Conservation (phyloP, 2,797 vertebrate genomes). For the Brachyrhaphis roseni region DNA sequence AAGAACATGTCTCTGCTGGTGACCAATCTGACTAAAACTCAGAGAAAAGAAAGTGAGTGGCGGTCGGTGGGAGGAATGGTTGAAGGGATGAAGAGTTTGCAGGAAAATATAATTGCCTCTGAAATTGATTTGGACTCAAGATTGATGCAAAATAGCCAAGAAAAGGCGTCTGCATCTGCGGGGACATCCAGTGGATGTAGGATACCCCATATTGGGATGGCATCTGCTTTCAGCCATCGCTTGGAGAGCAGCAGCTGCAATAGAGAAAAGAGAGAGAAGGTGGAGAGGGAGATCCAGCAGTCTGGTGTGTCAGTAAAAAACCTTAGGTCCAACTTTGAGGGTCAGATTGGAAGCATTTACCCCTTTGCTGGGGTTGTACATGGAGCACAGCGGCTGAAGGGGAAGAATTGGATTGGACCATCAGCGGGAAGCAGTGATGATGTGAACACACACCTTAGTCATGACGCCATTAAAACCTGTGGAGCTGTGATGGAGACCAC, state of each 20-base stretch:
- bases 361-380: conserved; percentile 75
- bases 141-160: conserved; percentile 14
- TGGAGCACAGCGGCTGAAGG: conserved; percentile 32
- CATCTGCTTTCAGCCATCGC: conserved; percentile 75
- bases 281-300: conserved; percentile 87
- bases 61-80: conserved; percentile 37
- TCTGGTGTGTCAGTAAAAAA: conserved; percentile 89
- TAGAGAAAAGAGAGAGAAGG: conserved; percentile 70
- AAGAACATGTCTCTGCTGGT: conserved; percentile 88
- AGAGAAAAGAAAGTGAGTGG: conserved; percentile 33
- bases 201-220: conserved; percentile 77
- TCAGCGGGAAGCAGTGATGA: conserved; percentile 50
- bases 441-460: conserved; percentile 64
- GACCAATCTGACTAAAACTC: conserved; percentile 72
- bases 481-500: conserved; percentile 74
- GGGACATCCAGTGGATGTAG: conserved; percentile 60
- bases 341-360: conserved; percentile 73
- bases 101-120: conserved; percentile 26
- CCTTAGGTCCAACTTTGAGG: conserved; percentile 89
- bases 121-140: conserved; percentile 14
- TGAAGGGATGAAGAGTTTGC: conserved; percentile 41
- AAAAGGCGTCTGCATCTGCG: background rate
- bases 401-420: background rate
- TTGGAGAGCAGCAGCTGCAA: conserved; percentile 73
- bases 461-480: conserved; percentile 8